Percentiles rank a stretch among this genome's conserved stretches.
Evolutionary conservation across 1,140 invertebrate genomes (phyloP).

Genomic region (Zaprionus nigranus): DNA sequence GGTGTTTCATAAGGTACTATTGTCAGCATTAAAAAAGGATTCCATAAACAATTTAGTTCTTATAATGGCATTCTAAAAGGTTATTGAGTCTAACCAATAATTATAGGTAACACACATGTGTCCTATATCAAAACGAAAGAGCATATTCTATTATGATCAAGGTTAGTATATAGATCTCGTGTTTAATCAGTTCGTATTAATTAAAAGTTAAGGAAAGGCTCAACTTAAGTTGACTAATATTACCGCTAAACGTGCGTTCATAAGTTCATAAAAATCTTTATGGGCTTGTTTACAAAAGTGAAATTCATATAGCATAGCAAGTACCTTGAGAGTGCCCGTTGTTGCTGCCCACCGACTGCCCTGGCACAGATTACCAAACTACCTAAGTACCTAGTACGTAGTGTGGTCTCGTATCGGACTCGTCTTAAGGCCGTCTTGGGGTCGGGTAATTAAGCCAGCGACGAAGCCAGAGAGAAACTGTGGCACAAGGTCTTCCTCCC

Average conservation of each 20-base stretch:
- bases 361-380: constrained; percentile 38
- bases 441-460: constrained; percentile 35
- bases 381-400: not conserved
- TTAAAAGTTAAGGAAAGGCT: too few relatives aligned
- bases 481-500: constrained; percentile 40
- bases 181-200: too few relatives aligned
- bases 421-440: constrained; percentile 4
- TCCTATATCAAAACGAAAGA: too few relatives aligned
- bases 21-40: too few relatives aligned
- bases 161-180: too few relatives aligned
- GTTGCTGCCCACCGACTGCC: constrained; percentile 10
- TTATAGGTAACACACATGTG: too few relatives aligned
- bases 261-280: constrained; percentile 48
- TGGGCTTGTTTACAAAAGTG: constrained; percentile 72
- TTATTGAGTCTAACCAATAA: too few relatives aligned
- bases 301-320: constrained; percentile 54
- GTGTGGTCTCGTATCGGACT: not conserved
- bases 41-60: too few relatives aligned
- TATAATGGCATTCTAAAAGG: too few relatives aligned
- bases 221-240: not conserved
- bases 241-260: constrained; percentile 11
- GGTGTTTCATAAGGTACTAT: too few relatives aligned
- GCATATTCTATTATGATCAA: too few relatives aligned
- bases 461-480: constrained; percentile 38
- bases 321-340: constrained; percentile 27